Conservation (phyloP, 2,113 vertebrate species). For the Centropristis striata region DNA sequence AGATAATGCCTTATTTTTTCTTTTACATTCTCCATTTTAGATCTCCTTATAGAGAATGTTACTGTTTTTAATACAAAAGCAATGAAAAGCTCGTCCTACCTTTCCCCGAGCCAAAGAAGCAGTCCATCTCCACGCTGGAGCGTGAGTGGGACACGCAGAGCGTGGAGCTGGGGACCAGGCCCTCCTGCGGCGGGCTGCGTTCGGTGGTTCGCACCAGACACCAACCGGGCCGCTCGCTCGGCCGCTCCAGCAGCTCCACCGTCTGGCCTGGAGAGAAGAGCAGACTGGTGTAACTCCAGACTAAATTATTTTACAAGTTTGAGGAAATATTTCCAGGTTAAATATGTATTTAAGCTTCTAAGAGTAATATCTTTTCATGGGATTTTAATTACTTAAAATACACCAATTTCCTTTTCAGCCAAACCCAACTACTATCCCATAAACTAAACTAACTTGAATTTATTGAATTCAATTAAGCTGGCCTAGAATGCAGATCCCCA, state of each 20-base stretch:
- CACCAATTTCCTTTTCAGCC: no score
- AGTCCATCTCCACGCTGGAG: slow-evolving; percentile 99
- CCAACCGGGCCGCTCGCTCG: slow-evolving; percentile 94
- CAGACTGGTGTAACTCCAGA: neutral
- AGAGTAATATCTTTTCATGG: neutral
- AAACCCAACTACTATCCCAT: no score
- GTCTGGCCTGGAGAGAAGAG: slow-evolving; percentile 87
- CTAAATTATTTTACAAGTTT: neutral
- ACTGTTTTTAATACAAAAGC: no score
- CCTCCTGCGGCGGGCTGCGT: slow-evolving; percentile 92
- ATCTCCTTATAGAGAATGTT: no score
- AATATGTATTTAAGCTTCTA: neutral
- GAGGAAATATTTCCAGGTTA: neutral
- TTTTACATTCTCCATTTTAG: no score
- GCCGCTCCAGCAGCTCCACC: slow-evolving; percentile 95
- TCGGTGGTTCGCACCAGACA: slow-evolving; percentile 95
- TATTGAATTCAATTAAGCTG: no score
- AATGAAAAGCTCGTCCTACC: slow-evolving; percentile 91
- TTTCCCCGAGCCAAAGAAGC: slow-evolving; percentile 96
- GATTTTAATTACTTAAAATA: no score
- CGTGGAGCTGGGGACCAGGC: slow-evolving; percentile 93
- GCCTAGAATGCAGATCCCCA: no score
- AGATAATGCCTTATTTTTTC: neutral
- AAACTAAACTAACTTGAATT: no score
- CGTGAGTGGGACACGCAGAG: slow-evolving; percentile 96